These are phyloP conservation scores for Sapajus apella DNA, from an alignment of 2,113 vertebrate genomes.

Conservation along the genomic window DNA sequence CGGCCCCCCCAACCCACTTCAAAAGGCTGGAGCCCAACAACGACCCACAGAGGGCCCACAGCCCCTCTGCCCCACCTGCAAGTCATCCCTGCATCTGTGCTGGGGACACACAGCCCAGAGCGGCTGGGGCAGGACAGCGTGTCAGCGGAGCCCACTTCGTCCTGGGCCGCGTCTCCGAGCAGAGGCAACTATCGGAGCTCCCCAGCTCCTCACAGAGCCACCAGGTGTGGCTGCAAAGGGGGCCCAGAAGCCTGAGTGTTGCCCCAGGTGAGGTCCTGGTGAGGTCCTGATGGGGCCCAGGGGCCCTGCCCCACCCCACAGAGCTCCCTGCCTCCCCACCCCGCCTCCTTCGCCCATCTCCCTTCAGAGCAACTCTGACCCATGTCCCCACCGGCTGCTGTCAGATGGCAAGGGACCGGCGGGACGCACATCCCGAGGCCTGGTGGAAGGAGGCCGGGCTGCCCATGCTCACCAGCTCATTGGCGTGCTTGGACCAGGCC, in stretches of 20 bases:
- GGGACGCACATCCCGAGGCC: too few relatives aligned
- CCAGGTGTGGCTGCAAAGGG: neutral
- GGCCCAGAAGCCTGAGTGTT: neutral
- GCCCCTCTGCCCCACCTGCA: neutral
- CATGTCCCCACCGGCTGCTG: accelerated
- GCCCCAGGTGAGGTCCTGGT: neutral
- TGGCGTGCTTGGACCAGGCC: conserved; percentile 99
- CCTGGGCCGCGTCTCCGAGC: neutral
- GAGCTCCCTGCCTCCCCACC: neutral
- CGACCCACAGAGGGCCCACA: neutral
- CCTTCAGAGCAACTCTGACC: neutral
- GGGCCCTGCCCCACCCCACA: too few relatives aligned
- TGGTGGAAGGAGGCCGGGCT: too few relatives aligned
- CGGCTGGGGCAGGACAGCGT: neutral
- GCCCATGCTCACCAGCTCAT: conserved; percentile 91
- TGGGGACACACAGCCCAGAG: neutral
- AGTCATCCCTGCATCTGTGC: neutral
- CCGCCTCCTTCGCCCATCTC: too few relatives aligned
- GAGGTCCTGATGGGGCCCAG: neutral
- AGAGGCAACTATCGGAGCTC: neutral
- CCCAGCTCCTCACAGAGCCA: neutral
- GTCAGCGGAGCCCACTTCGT: neutral
- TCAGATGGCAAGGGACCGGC: neutral
- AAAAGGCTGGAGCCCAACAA: neutral
- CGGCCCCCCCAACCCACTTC: neutral